Evolutionary conservation across 1,140 invertebrate genomes (phyloP), one percentile per base, ranked within the genome.

Genomic region (Orius insidiosus): DNA sequence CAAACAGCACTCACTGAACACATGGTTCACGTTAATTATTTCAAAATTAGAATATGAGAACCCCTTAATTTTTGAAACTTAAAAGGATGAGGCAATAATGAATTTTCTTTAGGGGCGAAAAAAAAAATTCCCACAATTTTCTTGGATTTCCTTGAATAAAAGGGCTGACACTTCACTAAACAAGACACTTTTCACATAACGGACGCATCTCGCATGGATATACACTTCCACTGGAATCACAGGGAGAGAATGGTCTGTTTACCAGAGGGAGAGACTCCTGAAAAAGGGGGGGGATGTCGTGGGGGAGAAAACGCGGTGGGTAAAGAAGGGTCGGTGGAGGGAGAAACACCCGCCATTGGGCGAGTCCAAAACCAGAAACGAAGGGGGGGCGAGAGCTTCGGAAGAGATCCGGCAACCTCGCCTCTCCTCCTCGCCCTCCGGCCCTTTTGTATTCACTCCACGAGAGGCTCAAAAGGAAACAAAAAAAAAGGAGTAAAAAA

Each of bases 1-100:
- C 41, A 48, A 49, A 37, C 46, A 47, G 9, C 49, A 54, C 52
- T 51, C 51, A 53, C 52, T 11, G 15, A 44, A 44, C 41, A 44
- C 41, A 44, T 33, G 5, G 13, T 44, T 19, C n/a, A 10, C 9
- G 7, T 19, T 10, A 11, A 31, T 10, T 10, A 10, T 44, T 24
- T n/a, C 5, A 10, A 2, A 30, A 6, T n/a, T 6, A n/a, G n/a
- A n/a, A n/a, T n/a, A n/a, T n/a, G n/a, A n/a, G 3, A 10, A n/a
- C n/a, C 31, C 10, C 11, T 11, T n/a, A 3, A 24, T 44, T n/a
- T 15, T 19, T n/a, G 10, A 19, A 14, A 15, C n/a, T n/a, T n/a
- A n/a, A 4, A 19, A 41, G 38, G 16, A 40, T 15, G 14, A n/a
- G 9, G 14, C 35, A 36, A 36, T 11, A 36, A 3, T 36, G 3